Conservation (phyloP, 2,888 invertebrate species). For the Ophion ellenae region DNA sequence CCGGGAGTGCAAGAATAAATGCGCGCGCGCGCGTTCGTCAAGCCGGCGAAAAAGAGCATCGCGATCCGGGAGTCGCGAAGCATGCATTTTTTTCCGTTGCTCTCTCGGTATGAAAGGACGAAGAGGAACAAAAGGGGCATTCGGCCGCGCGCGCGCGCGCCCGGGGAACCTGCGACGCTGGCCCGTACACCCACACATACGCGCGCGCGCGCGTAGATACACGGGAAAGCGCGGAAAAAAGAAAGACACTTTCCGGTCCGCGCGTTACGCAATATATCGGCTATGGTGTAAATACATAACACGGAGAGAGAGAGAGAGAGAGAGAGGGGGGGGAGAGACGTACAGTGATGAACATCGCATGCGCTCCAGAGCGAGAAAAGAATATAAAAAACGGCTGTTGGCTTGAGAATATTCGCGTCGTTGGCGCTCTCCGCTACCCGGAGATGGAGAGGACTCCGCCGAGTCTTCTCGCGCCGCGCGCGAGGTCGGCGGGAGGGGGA, state of each 20-base stretch:
- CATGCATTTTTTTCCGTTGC: constrained; percentile 18
- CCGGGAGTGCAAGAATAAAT: constrained; percentile 64
- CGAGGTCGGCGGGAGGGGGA: constrained; percentile 39
- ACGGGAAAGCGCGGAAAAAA: constrained; percentile 43
- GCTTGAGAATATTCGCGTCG: constrained; percentile 54
- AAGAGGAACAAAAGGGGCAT: background rate
- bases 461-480: constrained; percentile 35
- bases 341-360: constrained; percentile 57
- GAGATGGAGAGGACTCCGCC: constrained; percentile 39
- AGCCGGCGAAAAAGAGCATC: constrained; percentile 35
- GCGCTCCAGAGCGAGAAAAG: constrained; percentile 30
- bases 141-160: constrained; percentile 1
- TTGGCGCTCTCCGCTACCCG: constrained; percentile 34
- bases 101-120: background rate
- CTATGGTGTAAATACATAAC: constrained; percentile 79
- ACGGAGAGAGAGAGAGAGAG: background rate
- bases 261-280: constrained; percentile 80
- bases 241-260: constrained; percentile 74
- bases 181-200: constrained; percentile 31
- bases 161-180: constrained; percentile 47
- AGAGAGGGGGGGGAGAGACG: constrained; percentile 30
- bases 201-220: constrained; percentile 15
- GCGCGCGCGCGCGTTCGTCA: constrained; percentile 44
- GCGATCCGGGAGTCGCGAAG: constrained; percentile 45
- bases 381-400: background rate